Base-by-base conservation (phyloP, 92 coral and sea anemone genomes). In the Zoanthus gigantus region DNA sequence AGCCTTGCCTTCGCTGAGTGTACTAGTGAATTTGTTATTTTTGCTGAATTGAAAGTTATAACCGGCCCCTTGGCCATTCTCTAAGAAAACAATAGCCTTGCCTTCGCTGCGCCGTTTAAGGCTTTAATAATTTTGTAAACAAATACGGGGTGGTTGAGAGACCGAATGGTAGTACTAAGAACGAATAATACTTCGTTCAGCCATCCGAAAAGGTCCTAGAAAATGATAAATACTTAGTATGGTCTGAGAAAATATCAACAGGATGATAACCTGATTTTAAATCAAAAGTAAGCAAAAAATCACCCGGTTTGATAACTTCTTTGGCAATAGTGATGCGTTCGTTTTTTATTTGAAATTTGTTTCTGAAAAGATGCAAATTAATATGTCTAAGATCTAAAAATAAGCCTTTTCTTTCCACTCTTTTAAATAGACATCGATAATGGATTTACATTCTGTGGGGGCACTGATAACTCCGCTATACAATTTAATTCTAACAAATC, bases 301-400 rank as follows among this genome's bases (percentile, higher is more conserved):
- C 89, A 23, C 83, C 92, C 7, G 86, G 89, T 14, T 84, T 84
- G 9, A 89, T 61, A 42, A 86, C 81, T 3, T 77, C 76, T 47
- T 86, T 86, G 0, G 89, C 77, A 56, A 83, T 47, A 9, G 45
- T 14, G 9, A 89, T 14, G 53, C 86, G 87, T 69, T 90, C 87
- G 54, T 90, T 75, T 75, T 90, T 73, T 23, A 23, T 23, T 23
- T 23, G 23, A 42, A 89, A 92, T 61, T 86, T 82, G 9, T 60
- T 76, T 28, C 83, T 87, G 67, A 13, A 87, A 28, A 89, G 30
- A 45, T 48, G 89, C 30, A 68, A 68, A 53, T 86, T 89, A 10
- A 92, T 86, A 58, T 89, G 92, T 30, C 95, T 81, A 17, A 92
- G 84, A 53, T 92, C 93, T 47, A 47, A 91, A 42, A 7, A 88